Conservation (phyloP, 2,888 invertebrate genomes). For the Mechanitis mazaeus region DNA sequence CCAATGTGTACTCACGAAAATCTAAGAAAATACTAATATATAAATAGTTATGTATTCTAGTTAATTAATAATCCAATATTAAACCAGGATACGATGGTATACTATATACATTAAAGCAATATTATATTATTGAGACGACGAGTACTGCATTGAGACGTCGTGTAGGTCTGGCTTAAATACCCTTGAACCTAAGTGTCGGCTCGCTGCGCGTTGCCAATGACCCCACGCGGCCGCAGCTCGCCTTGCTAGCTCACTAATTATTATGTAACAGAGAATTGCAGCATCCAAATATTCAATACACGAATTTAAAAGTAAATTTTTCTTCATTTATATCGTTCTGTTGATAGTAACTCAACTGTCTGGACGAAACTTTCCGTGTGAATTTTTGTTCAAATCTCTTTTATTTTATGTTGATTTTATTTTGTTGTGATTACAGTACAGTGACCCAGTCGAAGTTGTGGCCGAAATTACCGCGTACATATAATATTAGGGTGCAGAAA, state of each 20-base stretch:
- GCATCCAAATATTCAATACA: constrained; percentile 51
- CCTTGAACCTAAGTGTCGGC: constrained; percentile 78
- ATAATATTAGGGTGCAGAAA: constrained; percentile 65
- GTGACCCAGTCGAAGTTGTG: constrained; percentile 28
- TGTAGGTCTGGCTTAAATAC: constrained; percentile 66
- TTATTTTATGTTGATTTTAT: constrained; percentile 9
- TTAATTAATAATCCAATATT: too few species aligned
- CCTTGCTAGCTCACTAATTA: constrained; percentile 61
- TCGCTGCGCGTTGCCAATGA: constrained; percentile 78
- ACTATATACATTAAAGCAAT: too few species aligned
- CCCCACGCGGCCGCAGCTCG: constrained; percentile 73
- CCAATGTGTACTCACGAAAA: too few species aligned
- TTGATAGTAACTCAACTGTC: constrained; percentile 24
- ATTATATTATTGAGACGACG: too few species aligned
- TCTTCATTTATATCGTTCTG: constrained; percentile 14
- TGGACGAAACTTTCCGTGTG: constrained; percentile 15
- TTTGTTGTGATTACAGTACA: constrained; percentile 16
- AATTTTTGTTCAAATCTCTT: not conserved
- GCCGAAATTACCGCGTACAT: constrained; percentile 36
- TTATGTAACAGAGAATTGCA: constrained; percentile 67
- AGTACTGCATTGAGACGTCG: constrained; percentile 33
- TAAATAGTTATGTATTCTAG: too few species aligned
- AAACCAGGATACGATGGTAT: too few species aligned
- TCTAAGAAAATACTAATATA: too few species aligned
- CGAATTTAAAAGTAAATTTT: constrained; percentile 27